Conservation (phyloP, 2,113 vertebrate species). For the Copsychus sechellarum region DNA sequence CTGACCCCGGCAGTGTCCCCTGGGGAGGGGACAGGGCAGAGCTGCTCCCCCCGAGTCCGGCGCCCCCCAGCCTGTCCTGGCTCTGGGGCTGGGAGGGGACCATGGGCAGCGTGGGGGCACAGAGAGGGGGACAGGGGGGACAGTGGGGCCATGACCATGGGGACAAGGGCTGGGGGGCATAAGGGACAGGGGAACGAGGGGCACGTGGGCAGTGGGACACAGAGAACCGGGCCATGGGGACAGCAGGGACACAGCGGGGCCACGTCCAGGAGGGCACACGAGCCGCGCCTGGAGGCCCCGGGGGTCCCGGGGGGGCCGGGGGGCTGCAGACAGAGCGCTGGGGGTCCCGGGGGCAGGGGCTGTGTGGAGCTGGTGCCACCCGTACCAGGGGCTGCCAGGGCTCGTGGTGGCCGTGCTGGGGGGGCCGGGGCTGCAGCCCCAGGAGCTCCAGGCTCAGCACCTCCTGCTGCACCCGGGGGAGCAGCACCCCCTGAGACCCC, state of each 20-base stretch:
- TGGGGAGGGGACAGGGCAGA: neutral
- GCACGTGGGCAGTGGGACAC: neutral
- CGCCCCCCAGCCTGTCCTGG: neutral
- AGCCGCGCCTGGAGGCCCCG: slow-evolving; percentile 78
- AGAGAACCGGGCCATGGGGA: neutral
- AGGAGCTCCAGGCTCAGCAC: rapidly evolving
- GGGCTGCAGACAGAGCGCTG: neutral
- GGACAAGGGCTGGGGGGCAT: neutral
- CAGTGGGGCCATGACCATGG: rapidly evolving
- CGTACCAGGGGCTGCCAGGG: rapidly evolving
- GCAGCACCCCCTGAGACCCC: neutral
- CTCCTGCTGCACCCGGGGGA: neutral
- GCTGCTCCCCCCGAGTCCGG: neutral
- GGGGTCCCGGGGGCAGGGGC: neutral
- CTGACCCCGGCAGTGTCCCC: slow-evolving; percentile 67
- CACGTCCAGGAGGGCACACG: slow-evolving; percentile 42
- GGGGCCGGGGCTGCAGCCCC: neutral
- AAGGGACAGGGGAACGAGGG: neutral
- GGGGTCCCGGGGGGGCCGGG: neutral
- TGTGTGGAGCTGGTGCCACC: neutral
- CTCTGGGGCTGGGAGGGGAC: neutral
- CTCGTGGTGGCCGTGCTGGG: neutral
- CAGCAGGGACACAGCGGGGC: neutral
- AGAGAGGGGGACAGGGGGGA: neutral
- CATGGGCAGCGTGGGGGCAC: neutral